Evolutionary conservation across 2,113 vertebrate genomes (phyloP), one percentile per base, ranked within the genome.

Genomic region (Junco hyemalis): DNA sequence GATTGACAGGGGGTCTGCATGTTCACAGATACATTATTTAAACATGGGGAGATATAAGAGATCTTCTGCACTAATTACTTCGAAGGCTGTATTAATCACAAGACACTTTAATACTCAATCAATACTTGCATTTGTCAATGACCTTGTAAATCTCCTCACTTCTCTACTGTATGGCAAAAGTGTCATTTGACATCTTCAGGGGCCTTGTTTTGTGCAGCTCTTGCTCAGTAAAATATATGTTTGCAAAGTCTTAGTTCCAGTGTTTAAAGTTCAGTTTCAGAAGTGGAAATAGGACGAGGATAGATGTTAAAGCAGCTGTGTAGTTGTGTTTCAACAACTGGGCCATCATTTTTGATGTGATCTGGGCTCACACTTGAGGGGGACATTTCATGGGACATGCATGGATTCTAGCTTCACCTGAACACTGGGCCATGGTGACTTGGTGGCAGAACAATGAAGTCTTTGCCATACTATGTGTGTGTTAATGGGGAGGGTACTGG

Each of bases 101-200:
- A 96, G 96, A 97, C 94, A 97, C 96, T 98, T 98, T 97, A 97
- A 96, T 97, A 97, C 96, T 90, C 96, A 96, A 95, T 97, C 96
- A 95, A 97, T 98, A 97, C 90, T 81, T 93, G 92, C 93, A 96
- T 97, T 96, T 97, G 95, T 95, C 95, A 96, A 54, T 93, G 96
- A 97, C 96, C 95, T 97, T 97, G 97, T 96, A 95, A 95, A 96
- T 97, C 96, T 96, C 95, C 92, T 97, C 71, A 63, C 81, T 94
- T 96, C 71, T 93, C 84, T 88, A 11, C 90, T 54, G n/a, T 53
- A 85, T 92, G 94, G 81, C 81, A 81, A 65, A 73, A 77, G 64
- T 28, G 38, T n/a, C 21, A 83, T 76, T 95, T 51, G 5, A 24
- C 61, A 50, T 50, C 45, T 90, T 65, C 20, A 28, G 81, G 56